Conservation (phyloP, 2,113 vertebrate genomes). For the Prinia subflava region DNA sequence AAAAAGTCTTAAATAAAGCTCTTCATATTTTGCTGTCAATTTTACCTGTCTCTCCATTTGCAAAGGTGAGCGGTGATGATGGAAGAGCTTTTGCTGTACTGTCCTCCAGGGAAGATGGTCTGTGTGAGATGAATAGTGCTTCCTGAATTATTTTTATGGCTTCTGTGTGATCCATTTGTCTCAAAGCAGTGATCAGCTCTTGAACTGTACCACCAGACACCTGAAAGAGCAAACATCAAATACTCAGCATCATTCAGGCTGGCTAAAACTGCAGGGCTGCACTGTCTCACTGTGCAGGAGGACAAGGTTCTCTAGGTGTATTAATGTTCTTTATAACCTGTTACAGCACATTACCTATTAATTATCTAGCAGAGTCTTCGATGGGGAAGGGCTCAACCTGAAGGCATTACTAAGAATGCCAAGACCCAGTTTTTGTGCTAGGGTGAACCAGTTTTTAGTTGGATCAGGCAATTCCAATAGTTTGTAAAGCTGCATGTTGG, state of each 20-base stretch:
- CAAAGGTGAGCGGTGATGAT: background rate
- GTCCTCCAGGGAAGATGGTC: background rate
- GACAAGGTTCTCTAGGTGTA: accelerated
- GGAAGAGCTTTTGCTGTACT: background rate
- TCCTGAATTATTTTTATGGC: conserved; percentile 80
- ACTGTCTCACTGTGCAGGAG: background rate
- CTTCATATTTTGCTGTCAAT: background rate
- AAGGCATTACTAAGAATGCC: conserved; percentile 90
- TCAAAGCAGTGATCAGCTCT: conserved; percentile 81
- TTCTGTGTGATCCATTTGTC: conserved; percentile 74
- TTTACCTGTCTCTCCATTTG: conserved; percentile 64
- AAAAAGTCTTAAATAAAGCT: background rate
- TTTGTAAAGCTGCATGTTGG: conserved; percentile 79
- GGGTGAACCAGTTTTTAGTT: conserved; percentile 82
- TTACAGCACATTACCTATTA: conserved; percentile 82
- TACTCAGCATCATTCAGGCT: background rate
- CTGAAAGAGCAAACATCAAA: conserved; percentile 54
- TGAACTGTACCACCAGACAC: conserved; percentile 87
- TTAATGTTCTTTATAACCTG: background rate
- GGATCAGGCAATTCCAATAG: conserved; percentile 79
- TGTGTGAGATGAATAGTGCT: conserved; percentile 28
- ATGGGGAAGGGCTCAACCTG: conserved; percentile 83
- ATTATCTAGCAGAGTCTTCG: conserved; percentile 90
- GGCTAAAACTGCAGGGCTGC: background rate
- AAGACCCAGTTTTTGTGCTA: conserved; percentile 86